A percentile compares a stretch with the other conserved stretches of the same genome.
These are phyloP conservation scores for Thalassaphorura encarpata DNA, from an alignment of 1,140 invertebrate genomes.

Conservation along the genomic window DNA sequence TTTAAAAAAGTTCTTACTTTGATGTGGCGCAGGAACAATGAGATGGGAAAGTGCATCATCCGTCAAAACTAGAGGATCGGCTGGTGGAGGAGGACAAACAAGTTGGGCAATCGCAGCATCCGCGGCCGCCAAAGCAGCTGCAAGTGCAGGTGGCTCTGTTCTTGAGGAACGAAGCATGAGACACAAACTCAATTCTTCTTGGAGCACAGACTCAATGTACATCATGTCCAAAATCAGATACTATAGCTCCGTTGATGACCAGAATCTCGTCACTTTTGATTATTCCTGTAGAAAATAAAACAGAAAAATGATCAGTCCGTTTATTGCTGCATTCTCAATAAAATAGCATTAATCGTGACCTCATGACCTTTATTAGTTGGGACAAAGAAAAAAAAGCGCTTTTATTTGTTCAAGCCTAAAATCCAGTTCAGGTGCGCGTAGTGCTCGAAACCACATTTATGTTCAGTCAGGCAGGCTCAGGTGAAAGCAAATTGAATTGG, in stretches of 20 bases:
- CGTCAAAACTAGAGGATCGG: conserved; percentile 72
- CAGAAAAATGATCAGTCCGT: background rate
- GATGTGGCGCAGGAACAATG: conserved; percentile 88
- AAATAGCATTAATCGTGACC: no score
- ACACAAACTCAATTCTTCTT: conserved; percentile 88
- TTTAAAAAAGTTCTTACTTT: conserved; percentile 78
- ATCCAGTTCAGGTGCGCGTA: no score
- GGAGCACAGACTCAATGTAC: conserved; percentile 65
- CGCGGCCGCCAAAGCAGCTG: conserved; percentile 56
- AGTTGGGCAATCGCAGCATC: conserved; percentile 92
- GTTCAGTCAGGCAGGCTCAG: background rate
- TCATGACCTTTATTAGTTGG: no score
- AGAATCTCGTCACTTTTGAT: conserved; percentile 97
- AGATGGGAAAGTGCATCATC: conserved; percentile 92
- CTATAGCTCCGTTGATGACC: conserved; percentile 95
- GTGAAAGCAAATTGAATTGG: no score
- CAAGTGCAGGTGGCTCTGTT: conserved; percentile 81
- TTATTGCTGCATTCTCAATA: no score
- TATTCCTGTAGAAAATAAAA: conserved; percentile 56
- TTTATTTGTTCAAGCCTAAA: no score
- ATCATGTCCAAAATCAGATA: conserved; percentile 98
- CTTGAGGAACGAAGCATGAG: conserved; percentile 97
- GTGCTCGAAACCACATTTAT: background rate
- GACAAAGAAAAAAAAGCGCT: no score
- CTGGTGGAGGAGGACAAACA: conserved; percentile 89